These are phyloP conservation scores for Drosophila guanche DNA, from an alignment of 1,140 invertebrate species.

Conservation along the genomic window DNA sequence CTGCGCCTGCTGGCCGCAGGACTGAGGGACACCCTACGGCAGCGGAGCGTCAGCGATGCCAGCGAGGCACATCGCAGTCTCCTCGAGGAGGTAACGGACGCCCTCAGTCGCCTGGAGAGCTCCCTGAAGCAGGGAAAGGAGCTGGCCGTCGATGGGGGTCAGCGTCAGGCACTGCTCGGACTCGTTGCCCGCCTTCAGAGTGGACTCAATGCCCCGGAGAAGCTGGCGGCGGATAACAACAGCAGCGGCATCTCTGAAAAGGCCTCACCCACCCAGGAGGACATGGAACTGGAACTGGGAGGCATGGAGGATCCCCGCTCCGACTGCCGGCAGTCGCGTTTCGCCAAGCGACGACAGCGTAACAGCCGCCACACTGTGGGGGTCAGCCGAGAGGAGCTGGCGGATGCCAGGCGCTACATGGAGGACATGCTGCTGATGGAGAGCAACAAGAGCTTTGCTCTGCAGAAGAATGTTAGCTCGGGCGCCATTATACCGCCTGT, in stretches of 20 bases:
- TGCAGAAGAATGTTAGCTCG: constrained; percentile 74
- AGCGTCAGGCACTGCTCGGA: constrained; percentile 87
- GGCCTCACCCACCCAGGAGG: constrained; percentile 25
- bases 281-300: constrained; percentile 20
- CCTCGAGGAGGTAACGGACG: constrained; percentile 91
- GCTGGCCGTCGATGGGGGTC: constrained; percentile 84
- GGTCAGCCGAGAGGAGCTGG: constrained; percentile 91
- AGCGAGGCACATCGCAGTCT: constrained; percentile 83
- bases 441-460: constrained; percentile 62
- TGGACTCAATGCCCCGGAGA: constrained; percentile 86
- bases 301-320: constrained; percentile 15
- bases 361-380: constrained; percentile 90
- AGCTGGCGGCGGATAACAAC: constrained; percentile 64
- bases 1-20: constrained; percentile 83
- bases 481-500: constrained; percentile 66
- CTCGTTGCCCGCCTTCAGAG: constrained; percentile 90
- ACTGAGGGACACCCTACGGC: constrained; percentile 73
- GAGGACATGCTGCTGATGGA: constrained; percentile 86
- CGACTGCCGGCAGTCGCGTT: constrained; percentile 69
- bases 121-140: constrained; percentile 87
- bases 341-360: constrained; percentile 84
- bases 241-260: constrained; percentile 27
- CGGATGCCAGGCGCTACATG: constrained; percentile 89
- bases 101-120: constrained; percentile 88
- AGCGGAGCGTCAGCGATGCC: constrained; percentile 52